These are phyloP conservation scores for Campylomormyrus tamandua DNA, from an alignment of 2,113 vertebrate genomes.

Conservation along the genomic window DNA sequence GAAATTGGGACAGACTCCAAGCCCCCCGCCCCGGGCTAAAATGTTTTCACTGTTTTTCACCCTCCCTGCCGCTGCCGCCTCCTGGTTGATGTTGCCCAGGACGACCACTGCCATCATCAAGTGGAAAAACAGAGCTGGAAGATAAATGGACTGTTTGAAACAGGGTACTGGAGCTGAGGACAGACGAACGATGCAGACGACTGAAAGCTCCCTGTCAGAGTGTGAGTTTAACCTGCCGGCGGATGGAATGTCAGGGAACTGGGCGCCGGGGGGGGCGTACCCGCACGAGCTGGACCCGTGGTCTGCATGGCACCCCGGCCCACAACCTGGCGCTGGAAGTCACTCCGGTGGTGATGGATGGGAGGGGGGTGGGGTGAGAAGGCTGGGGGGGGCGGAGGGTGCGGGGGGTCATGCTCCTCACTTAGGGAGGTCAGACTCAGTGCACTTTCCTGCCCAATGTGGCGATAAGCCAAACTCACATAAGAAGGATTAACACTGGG, in stretches of 20 bases:
- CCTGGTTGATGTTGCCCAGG: background rate
- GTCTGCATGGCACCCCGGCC: background rate
- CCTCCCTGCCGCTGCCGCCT: background rate
- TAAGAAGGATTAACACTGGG: background rate
- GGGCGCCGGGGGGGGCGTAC: background rate
- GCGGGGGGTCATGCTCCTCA: background rate
- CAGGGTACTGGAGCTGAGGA: background rate
- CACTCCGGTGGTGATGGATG: conserved; percentile 1
- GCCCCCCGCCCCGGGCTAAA: background rate
- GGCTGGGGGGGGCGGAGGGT: background rate
- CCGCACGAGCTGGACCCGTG: background rate
- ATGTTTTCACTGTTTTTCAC: background rate
- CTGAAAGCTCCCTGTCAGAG: conserved; percentile 12
- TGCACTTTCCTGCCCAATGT: background rate
- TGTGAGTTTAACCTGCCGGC: conserved; percentile 15
- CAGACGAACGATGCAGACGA: background rate
- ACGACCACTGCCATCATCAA: background rate
- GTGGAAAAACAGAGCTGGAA: conserved; percentile 2
- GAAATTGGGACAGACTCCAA: background rate
- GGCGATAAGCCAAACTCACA: background rate
- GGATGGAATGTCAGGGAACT: background rate
- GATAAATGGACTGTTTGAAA: conserved; percentile 11
- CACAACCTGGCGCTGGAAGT: background rate
- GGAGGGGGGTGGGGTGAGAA: background rate
- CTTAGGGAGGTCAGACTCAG: background rate